Evolutionary conservation across 2,888 invertebrate genomes (phyloP).

Genomic region (Liopterus haemorrhoidalis): DNA sequence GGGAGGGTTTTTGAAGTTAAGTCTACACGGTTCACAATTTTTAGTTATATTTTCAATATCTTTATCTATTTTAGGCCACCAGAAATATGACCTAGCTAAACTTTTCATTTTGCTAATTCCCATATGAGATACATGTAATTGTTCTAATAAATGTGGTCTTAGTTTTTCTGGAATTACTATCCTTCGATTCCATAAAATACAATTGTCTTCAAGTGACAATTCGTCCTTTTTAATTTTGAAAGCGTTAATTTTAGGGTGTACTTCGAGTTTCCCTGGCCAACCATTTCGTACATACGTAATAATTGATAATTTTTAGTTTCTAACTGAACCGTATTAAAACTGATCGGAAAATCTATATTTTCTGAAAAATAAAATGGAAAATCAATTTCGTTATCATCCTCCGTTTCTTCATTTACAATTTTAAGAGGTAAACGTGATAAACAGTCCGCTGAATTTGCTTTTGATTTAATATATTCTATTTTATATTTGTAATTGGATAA

Average conservation of each 20-base stretch:
- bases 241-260: too few species aligned
- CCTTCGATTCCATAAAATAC: too few species aligned
- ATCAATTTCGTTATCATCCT: neutral
- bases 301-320: too few species aligned
- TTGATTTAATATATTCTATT: constrained; percentile 5
- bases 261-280: too few species aligned
- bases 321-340: neutral
- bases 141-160: constrained; percentile 8
- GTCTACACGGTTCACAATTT: constrained; percentile 19
- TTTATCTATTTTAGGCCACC: constrained; percentile 26
- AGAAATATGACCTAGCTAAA: constrained; percentile 24
- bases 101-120: constrained; percentile 24
- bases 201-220: too few species aligned
- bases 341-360: neutral
- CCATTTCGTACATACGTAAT: too few species aligned
- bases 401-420: neutral
- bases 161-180: neutral
- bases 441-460: neutral
- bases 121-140: constrained; percentile 20
- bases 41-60: constrained; percentile 18
- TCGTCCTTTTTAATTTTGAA: too few species aligned
- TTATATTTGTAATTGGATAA: constrained; percentile 6
- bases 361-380: constrained; percentile 3
- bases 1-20: constrained; percentile 14
- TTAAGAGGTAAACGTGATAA: neutral